phyloP scores from a whole-genome alignment of 2,113 vertebrate species.

The Trogon surrucura region DNA sequence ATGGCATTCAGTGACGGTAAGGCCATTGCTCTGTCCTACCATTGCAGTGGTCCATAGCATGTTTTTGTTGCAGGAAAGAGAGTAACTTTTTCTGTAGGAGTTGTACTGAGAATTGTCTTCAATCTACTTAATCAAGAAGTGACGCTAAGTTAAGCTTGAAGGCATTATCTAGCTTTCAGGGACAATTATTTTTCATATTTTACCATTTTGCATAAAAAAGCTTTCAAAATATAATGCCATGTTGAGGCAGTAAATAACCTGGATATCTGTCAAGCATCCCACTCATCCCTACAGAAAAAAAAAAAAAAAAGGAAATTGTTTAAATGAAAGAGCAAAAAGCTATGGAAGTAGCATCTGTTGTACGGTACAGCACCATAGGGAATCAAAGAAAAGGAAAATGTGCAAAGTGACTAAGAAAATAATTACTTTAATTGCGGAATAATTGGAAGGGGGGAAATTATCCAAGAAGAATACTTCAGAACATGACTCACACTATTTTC shows the following conservation, averaged over 20 bases:
- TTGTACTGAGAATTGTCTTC: background rate
- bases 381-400: background rate
- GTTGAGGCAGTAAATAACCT: background rate
- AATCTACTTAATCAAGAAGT: background rate
- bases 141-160: background rate
- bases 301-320: background rate
- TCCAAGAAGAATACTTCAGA: background rate
- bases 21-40: background rate
- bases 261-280: background rate
- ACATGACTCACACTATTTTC: background rate
- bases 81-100: background rate
- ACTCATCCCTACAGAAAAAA: background rate
- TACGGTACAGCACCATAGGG: background rate
- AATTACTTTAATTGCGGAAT: background rate
- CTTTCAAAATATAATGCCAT: background rate
- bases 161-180: background rate
- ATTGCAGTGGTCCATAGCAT: accelerated
- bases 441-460: background rate
- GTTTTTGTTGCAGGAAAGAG: background rate
- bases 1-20: background rate
- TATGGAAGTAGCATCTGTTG: background rate
- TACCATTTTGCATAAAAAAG: background rate
- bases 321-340: background rate
- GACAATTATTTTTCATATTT: background rate
- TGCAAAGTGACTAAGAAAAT: background rate